These are phyloP conservation scores for Lottia scabra DNA, from an alignment of 2,888 invertebrate species.

Conservation along the genomic window DNA sequence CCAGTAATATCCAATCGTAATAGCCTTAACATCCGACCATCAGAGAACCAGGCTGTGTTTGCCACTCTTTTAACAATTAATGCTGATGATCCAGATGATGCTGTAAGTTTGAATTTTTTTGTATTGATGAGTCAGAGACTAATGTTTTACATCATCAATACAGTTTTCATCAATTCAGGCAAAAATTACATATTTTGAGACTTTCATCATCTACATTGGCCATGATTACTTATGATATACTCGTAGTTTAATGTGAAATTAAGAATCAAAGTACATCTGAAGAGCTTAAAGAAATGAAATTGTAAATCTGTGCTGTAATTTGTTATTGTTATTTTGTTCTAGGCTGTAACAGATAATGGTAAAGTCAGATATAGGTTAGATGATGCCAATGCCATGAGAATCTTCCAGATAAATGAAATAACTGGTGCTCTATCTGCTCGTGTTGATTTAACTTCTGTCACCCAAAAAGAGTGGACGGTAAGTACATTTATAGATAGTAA, in stretches of 20 bases:
- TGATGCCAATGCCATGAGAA: background rate
- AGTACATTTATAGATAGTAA: background rate
- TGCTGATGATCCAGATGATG: conserved; percentile 15
- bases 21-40: background rate
- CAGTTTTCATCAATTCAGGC: too few relatives aligned
- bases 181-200: too few relatives aligned
- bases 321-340: too few relatives aligned
- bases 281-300: too few relatives aligned
- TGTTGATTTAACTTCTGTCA: conserved; percentile 9
- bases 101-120: background rate
- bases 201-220: too few relatives aligned
- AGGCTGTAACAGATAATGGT: background rate
- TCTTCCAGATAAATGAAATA: background rate
- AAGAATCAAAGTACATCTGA: too few relatives aligned
- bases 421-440: conserved; percentile 6
- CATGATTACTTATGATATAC: too few relatives aligned
- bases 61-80: background rate
- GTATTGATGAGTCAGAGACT: too few relatives aligned
- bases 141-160: too few relatives aligned
- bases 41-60: background rate
- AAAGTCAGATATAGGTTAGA: background rate
- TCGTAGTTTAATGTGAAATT: too few relatives aligned
- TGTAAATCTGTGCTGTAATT: too few relatives aligned
- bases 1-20: conserved; percentile 17
- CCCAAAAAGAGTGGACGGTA: conserved; percentile 17